These are phyloP conservation scores for Nephrotoma guestfalica DNA, from an alignment of 2,888 invertebrate genomes.

Conservation along the genomic window DNA sequence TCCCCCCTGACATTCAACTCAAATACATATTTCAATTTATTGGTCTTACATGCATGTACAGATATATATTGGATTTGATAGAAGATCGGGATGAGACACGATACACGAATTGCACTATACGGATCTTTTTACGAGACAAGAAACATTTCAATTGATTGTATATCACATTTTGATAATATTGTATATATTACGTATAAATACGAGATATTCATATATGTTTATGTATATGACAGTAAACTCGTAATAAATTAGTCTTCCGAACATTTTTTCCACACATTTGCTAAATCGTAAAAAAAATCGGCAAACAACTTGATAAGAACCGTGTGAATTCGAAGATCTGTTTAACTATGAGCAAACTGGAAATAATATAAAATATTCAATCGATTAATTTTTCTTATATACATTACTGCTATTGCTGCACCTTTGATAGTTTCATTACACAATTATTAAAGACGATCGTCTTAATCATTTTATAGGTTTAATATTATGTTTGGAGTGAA, in stretches of 20 bases:
- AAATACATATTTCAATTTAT: background rate
- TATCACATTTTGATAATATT: background rate
- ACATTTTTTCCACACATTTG: background rate
- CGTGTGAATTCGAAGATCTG: background rate
- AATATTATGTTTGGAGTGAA: no score
- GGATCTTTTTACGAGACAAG: background rate
- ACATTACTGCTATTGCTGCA: background rate
- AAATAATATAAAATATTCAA: background rate
- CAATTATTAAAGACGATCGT: no score
- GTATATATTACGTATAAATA: background rate
- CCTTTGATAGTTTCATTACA: no score
- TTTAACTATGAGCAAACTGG: background rate
- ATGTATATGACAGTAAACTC: background rate
- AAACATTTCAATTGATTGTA: background rate
- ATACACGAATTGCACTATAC: background rate
- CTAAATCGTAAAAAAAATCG: background rate
- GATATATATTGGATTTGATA: background rate
- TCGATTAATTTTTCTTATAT: background rate
- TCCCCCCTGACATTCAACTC: background rate
- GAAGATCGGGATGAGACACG: background rate
- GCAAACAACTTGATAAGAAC: background rate
- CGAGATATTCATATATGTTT: background rate
- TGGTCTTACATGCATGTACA: background rate
- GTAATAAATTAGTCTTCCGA: background rate
- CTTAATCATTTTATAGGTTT: no score